These are phyloP conservation scores for Cataglyphis rosenhaueri DNA, from an alignment of 2,888 invertebrate species.

Conservation along the genomic window DNA sequence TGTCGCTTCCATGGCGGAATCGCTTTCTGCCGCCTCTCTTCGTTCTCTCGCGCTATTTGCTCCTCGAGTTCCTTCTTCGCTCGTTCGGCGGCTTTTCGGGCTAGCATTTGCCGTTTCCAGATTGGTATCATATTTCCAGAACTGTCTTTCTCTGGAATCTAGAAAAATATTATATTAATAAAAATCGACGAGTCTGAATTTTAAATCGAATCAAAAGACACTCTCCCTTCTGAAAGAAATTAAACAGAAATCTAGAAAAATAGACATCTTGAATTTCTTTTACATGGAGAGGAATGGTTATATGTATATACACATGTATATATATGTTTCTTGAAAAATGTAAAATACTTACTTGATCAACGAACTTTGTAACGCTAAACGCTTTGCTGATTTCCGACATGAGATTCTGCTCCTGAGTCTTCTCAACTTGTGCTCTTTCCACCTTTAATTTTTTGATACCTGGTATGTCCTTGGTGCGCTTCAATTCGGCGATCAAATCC, in stretches of 20 bases:
- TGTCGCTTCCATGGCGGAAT: conserved; percentile 98
- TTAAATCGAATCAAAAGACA: not conserved
- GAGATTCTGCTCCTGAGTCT: conserved; percentile 93
- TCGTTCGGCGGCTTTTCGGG: conserved; percentile 97
- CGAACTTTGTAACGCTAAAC: conserved; percentile 94
- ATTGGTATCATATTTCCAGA: conserved; percentile 96
- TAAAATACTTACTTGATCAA: conserved; percentile 92
- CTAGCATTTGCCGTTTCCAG: conserved; percentile 98
- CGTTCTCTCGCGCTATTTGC: conserved; percentile 93
- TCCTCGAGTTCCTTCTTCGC: conserved; percentile 96
- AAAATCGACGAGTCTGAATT: not conserved
- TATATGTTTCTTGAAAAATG: not conserved
- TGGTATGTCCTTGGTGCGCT: conserved; percentile 96
- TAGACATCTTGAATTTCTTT: not conserved
- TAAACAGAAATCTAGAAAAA: not conserved
- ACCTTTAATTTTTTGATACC: conserved; percentile 98
- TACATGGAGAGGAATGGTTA: not conserved
- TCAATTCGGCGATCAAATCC: conserved; percentile 96
- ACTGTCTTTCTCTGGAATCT: conserved; percentile 96
- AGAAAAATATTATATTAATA: not conserved
- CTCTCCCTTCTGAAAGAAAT: not conserved
- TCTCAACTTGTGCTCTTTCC: conserved; percentile 94
- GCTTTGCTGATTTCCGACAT: conserved; percentile 94
- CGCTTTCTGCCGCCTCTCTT: conserved; percentile 93
- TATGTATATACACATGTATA: not conserved